phyloP scores from a whole-genome alignment of 2,113 vertebrate genomes.

The Phoenicopterus ruber region DNA sequence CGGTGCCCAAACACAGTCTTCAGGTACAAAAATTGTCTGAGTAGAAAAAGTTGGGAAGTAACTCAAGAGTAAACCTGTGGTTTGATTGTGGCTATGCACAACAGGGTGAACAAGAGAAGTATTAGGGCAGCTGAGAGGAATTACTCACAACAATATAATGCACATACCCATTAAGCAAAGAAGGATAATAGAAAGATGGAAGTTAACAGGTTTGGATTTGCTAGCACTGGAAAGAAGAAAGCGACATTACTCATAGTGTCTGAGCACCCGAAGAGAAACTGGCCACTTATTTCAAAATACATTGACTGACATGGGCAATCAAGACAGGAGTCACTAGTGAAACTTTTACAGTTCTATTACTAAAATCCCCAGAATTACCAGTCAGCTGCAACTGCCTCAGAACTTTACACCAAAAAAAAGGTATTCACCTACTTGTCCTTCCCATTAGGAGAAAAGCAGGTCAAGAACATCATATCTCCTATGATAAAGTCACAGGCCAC shows the following conservation, averaged over 20 bases:
- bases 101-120: neutral
- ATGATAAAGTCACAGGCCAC: neutral
- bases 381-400: neutral
- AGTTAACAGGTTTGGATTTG: neutral
- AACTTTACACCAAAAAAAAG: neutral
- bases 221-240: neutral
- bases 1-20: neutral
- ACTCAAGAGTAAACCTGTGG: neutral
- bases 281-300: neutral
- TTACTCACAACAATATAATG: no score
- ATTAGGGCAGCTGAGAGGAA: neutral
- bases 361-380: neutral
- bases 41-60: neutral
- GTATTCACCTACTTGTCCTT: neutral
- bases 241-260: neutral
- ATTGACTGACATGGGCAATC: no score
- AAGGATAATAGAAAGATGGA: neutral
- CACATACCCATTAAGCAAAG: neutral
- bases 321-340: neutral
- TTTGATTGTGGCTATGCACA: neutral
- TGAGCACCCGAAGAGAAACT: neutral
- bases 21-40: neutral
- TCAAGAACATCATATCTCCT: neutral
- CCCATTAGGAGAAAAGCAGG: accelerated
- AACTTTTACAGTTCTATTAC: neutral